A percentile compares a stretch with the other conserved stretches of the same genome.
Evolutionary conservation across 2,113 vertebrate genomes (phyloP).

Genomic region (Microcebus murinus): DNA sequence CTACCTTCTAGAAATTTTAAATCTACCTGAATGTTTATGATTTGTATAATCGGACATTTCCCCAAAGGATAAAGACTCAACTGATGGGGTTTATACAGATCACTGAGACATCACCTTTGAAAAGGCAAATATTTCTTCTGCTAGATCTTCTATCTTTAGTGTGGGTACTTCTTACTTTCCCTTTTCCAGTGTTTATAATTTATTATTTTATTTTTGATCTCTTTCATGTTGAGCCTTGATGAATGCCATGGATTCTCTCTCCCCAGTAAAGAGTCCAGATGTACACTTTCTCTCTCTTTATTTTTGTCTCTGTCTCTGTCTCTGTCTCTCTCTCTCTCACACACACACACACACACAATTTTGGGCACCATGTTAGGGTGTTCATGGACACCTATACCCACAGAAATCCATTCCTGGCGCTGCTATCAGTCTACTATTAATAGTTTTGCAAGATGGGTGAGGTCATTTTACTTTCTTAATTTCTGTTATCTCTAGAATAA

Average conservation of each 20-base stretch:
- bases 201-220: slow-evolving; percentile 20
- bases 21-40: slow-evolving; percentile 21
- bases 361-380: neutral
- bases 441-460: neutral
- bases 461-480: neutral
- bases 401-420: neutral
- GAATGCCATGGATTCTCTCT: neutral
- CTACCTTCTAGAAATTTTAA: slow-evolving; percentile 17
- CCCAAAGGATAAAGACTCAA: neutral
- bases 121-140: neutral
- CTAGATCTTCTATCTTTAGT: neutral
- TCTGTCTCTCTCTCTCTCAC: too few species aligned
- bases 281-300: too few species aligned
- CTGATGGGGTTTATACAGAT: neutral
- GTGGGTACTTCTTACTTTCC: neutral
- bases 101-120: neutral
- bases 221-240: neutral
- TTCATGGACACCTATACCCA: neutral
- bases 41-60: neutral
- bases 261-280: neutral
- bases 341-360: neutral
- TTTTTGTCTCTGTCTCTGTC: too few species aligned
- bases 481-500: neutral
- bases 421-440: neutral
- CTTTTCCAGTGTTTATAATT: neutral